phyloP scores from a whole-genome alignment of 2,888 invertebrate genomes.

The Sphinx pinastri region DNA sequence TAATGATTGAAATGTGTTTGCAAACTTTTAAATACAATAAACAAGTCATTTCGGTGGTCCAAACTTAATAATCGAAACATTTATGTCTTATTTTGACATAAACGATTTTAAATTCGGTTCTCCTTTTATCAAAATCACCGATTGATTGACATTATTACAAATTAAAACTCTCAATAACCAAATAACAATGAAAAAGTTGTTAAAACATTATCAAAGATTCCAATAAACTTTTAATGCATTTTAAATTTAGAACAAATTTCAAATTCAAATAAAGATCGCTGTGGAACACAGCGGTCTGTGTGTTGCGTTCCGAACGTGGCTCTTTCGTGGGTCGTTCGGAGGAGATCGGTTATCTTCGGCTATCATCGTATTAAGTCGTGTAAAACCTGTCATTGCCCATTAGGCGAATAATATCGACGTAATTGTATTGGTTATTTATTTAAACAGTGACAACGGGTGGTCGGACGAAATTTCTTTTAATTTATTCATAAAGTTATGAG shows the following conservation, averaged over 20 bases:
- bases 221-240: slow-evolving; percentile 27
- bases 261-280: slow-evolving; percentile 28
- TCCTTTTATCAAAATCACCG: slow-evolving; percentile 17
- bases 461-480: slow-evolving; percentile 7
- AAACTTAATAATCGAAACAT: neutral
- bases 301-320: slow-evolving; percentile 11
- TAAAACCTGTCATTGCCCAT: slow-evolving; percentile 50
- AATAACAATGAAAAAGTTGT: slow-evolving; percentile 23
- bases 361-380: slow-evolving; percentile 42
- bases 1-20: neutral
- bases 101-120: neutral
- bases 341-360: slow-evolving; percentile 37
- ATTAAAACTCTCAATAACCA: slow-evolving; percentile 17
- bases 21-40: neutral
- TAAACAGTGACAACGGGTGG: slow-evolving; percentile 23
- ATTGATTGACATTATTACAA: slow-evolving; percentile 24
- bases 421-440: slow-evolving; percentile 36
- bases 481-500: slow-evolving; percentile 11
- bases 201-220: slow-evolving; percentile 24
- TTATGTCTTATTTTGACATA: slow-evolving; percentile 14
- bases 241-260: slow-evolving; percentile 26
- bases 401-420: slow-evolving; percentile 46
- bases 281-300: slow-evolving; percentile 9
- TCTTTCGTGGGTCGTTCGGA: slow-evolving; percentile 6
- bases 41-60: neutral